Conservation (phyloP, 1,140 invertebrate genomes). For the Sipha flava region DNA sequence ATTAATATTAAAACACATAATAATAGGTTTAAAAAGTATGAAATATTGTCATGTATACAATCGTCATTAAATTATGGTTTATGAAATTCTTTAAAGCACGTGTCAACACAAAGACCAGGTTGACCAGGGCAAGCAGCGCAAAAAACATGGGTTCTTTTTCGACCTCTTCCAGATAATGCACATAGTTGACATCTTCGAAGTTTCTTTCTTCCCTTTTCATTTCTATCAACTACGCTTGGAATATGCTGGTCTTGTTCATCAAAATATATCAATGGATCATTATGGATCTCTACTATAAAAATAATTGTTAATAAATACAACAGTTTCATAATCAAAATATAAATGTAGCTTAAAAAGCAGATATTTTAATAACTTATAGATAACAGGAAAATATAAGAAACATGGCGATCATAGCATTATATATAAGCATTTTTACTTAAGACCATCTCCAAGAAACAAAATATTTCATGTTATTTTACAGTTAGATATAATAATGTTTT, state of each 20-base stretch:
- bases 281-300: neutral
- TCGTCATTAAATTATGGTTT: neutral
- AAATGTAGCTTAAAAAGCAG: neutral
- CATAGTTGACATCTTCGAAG: constrained; percentile 11
- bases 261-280: neutral
- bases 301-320: neutral
- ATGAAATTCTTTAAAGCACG: neutral
- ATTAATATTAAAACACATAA: no score
- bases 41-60: neutral
- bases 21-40: neutral
- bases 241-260: neutral
- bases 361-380: neutral
- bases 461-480: neutral
- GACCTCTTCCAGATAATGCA: neutral
- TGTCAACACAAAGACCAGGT: neutral
- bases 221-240: neutral
- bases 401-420: no score
- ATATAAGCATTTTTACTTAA: neutral
- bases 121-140: neutral
- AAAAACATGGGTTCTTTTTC: neutral
- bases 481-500: no score
- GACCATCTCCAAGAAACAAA: neutral
- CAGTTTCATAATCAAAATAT: neutral
- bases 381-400: neutral
- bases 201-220: constrained; percentile 9